Evolutionary conservation across 2,797 vertebrate genomes (phyloP).

Genomic region (Lepilemur septentrionalis): DNA sequence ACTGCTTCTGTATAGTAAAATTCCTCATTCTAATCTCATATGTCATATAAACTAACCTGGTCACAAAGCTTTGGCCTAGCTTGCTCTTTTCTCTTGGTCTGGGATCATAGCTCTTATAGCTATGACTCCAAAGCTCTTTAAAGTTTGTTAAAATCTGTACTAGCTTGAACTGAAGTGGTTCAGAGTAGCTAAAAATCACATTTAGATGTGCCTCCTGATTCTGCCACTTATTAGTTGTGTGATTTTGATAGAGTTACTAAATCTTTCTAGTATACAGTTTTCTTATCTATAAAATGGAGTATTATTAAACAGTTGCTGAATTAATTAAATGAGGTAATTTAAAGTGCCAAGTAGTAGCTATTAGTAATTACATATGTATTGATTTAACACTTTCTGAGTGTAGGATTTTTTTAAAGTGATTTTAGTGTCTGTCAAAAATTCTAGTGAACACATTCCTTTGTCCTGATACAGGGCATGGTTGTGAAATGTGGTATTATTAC

Average conservation of each 20-base stretch:
- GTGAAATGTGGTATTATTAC: no score
- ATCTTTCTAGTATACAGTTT: background rate
- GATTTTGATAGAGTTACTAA: background rate
- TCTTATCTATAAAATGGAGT: constrained; percentile 36
- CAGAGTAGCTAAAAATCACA: background rate
- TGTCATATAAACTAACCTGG: background rate
- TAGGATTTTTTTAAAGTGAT: background rate
- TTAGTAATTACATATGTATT: background rate
- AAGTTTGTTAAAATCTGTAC: background rate
- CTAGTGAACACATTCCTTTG: no score
- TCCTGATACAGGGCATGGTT: no score
- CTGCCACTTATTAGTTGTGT: background rate
- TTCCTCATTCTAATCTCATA: background rate
- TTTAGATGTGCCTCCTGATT: background rate
- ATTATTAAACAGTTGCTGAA: background rate
- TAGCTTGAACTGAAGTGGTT: background rate
- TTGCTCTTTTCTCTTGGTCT: background rate
- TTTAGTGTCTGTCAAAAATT: constrained; percentile 38
- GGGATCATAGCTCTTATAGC: background rate
- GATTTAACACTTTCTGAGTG: background rate
- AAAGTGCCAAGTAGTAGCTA: background rate
- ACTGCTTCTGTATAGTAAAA: background rate
- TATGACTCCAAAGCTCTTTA: background rate
- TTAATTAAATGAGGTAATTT: constrained; percentile 2
- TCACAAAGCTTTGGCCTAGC: background rate